Conservation (phyloP, 2,113 vertebrate species). For the Onychorhynchus coronatus region DNA sequence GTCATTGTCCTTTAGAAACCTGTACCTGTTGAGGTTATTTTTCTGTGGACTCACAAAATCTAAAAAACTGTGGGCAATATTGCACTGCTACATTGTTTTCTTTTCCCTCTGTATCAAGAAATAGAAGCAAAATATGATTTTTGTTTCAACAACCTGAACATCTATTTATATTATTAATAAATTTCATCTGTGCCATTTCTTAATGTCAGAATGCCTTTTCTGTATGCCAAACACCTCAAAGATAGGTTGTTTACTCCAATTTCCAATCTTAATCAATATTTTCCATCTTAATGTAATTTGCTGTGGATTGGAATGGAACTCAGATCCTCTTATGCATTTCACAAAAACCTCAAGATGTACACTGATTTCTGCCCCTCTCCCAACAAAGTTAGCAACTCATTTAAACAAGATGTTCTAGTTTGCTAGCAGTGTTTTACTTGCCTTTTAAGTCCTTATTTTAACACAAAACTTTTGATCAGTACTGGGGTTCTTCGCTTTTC, state of each 20-base stretch:
- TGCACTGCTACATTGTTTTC: background rate
- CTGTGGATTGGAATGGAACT: background rate
- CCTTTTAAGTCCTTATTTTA: background rate
- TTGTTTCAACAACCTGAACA: background rate
- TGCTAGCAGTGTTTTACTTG: background rate
- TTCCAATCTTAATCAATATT: background rate
- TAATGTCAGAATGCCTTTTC: background rate
- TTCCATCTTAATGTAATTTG: background rate
- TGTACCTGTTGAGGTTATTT: background rate
- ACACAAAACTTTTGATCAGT: background rate
- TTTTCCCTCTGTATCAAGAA: background rate
- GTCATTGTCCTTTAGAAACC: background rate
- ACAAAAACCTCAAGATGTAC: background rate
- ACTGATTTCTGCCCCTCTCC: background rate
- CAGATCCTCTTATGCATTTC: background rate
- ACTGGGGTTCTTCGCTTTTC: background rate
- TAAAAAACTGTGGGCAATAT: background rate
- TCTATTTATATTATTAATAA: background rate
- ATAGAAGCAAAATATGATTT: background rate
- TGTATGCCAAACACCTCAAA: background rate
- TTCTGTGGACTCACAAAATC: background rate
- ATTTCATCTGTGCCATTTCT: fast-evolving
- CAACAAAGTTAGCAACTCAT: background rate
- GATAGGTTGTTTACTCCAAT: background rate
- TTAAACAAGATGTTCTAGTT: background rate